Base-by-base conservation (phyloP, 2,113 vertebrate species). In the Clarias batrachus region DNA sequence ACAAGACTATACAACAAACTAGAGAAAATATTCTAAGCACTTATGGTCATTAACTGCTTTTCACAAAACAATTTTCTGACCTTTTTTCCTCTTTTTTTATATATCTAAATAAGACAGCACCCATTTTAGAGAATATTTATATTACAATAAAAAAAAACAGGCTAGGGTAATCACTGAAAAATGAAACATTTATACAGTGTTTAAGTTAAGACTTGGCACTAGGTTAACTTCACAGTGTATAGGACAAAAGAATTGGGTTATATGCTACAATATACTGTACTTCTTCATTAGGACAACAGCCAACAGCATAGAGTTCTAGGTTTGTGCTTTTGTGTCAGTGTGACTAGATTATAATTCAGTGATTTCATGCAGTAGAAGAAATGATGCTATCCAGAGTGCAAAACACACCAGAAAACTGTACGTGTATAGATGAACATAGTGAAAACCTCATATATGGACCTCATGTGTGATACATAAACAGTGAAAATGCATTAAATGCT, bases 1-100 rank as follows among this genome's bases (percentile, higher is more conserved):
- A 25, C 30, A 81, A n/a, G 70, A 90, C 89, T 90, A 85, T 89
- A 85, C 85, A 81, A 73, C 66, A 89, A 91, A 93, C 93, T 94
- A 95, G 91, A 93, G 90, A 90, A 91, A 92, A 91, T 91, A 92
- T 90, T 90, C 92, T 94, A 96, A 94, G 94, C 93, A 95, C 94
- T 94, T 95, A 93, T 87, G 94, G 94, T 95, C 62, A 89, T 95
- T 82, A 86, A 85, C 87, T 84, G 85, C 70, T 88, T 85, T 33
- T 82, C 85, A 90, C 89, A 92, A 93, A 91, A 92, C 89, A 91
- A 91, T 93, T 91, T 93, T 91, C 89, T 89, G 66, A 89, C 87
- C 87, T 85, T 74, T 30, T 85, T 73, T 76, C 16, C 66, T 52
- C 62, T 76, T 78, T 90, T 90, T 84, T 86, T 59, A 10, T 14